These are phyloP conservation scores for Heliangelus exortis DNA, from an alignment of 2,797 vertebrate species.

Conservation along the genomic window DNA sequence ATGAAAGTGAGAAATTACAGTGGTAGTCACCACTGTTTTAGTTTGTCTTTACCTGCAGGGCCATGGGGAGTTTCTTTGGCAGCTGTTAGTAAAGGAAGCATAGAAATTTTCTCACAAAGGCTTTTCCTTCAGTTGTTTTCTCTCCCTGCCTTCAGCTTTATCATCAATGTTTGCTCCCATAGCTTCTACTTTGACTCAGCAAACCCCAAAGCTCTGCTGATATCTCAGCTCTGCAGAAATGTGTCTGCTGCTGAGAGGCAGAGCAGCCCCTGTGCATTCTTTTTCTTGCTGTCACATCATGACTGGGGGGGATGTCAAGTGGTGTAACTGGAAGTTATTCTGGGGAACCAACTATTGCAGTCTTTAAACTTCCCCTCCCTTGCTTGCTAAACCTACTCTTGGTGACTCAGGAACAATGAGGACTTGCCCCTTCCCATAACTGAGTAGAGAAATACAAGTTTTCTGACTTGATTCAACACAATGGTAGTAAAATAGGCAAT, in stretches of 20 bases:
- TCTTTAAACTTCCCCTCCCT: background rate
- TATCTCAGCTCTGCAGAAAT: background rate
- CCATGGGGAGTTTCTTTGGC: background rate
- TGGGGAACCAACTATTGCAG: background rate
- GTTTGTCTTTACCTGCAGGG: background rate
- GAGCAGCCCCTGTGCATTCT: background rate
- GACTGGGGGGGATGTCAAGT: background rate
- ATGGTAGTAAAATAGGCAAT: background rate
- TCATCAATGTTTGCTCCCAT: background rate
- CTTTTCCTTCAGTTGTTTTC: background rate
- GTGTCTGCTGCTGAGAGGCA: background rate
- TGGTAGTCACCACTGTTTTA: background rate
- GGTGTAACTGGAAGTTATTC: background rate
- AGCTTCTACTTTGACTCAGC: background rate
- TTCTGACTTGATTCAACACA: background rate
- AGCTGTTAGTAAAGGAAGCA: background rate
- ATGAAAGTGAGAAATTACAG: background rate
- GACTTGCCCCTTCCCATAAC: background rate
- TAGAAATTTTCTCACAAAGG: background rate
- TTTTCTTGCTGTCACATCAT: rapidly evolving
- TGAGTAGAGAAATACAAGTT: background rate
- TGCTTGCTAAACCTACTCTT: background rate
- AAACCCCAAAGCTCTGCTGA: background rate
- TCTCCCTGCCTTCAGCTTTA: background rate
- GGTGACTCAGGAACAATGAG: background rate